Evolutionary conservation across 2,888 invertebrate genomes (phyloP).

Genomic region (Schrankia costaestrigalis): DNA sequence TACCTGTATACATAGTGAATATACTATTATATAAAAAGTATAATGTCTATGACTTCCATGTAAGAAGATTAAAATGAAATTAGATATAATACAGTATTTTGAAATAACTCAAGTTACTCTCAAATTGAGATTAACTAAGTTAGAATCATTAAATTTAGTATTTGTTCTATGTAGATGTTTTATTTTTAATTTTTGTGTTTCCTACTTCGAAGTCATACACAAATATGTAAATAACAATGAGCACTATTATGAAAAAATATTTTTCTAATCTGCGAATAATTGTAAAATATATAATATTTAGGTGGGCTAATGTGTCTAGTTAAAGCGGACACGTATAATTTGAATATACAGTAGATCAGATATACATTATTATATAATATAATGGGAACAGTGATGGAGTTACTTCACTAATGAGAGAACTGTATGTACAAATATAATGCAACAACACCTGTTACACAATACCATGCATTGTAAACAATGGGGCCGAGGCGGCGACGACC

Average conservation of each 20-base stretch:
- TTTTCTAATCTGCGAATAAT: conserved; percentile 70
- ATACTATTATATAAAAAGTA: conserved; percentile 38
- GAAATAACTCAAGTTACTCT: no score
- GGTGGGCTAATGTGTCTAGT: conserved; percentile 57
- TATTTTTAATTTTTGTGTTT: no score
- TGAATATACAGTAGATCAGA: conserved; percentile 52
- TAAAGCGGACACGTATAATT: conserved; percentile 55
- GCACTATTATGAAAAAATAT: conserved; percentile 75
- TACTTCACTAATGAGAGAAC: conserved; percentile 41
- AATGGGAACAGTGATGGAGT: conserved; percentile 49
- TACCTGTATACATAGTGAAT: conserved; percentile 40
- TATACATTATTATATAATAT: conserved; percentile 38
- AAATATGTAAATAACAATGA: conserved; percentile 47
- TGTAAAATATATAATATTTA: conserved; percentile 63
- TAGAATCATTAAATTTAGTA: no score
- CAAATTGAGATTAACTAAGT: no score
- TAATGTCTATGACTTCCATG: conserved; percentile 27
- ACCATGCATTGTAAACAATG: conserved; percentile 15
- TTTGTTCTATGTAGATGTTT: no score
- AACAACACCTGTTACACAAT: conserved; percentile 17
- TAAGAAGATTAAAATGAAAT: no score
- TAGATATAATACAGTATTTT: no score
- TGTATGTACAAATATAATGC: conserved; percentile 32
- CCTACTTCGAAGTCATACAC: conserved; percentile 26
- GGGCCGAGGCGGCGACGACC: conserved; percentile 15